These are phyloP conservation scores for Hofmannophila pseudospretella DNA, from an alignment of 2,888 invertebrate species.

Conservation along the genomic window DNA sequence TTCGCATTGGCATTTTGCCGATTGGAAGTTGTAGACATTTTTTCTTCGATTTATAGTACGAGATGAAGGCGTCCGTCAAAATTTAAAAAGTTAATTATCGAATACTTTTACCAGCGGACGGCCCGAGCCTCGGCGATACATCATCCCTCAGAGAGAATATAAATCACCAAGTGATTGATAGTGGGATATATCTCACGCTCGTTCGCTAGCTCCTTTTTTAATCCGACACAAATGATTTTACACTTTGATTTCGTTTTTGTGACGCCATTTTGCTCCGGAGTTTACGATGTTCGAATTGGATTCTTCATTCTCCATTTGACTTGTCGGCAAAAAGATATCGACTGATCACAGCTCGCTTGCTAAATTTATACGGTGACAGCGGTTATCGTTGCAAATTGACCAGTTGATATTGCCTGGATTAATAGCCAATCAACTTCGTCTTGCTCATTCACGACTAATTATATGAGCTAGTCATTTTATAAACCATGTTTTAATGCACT, in stretches of 20 bases:
- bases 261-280: conserved; percentile 55
- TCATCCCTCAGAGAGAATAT: conserved; percentile 66
- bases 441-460: not conserved
- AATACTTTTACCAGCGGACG: conserved; percentile 59
- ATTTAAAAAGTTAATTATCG: conserved; percentile 76
- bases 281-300: conserved; percentile 46
- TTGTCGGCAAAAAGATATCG: not conserved
- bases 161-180: conserved; percentile 75
- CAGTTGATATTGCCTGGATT: not conserved
- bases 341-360: conserved; percentile 1
- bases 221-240: conserved; percentile 75
- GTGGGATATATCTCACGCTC: conserved; percentile 70
- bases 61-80: conserved; percentile 70
- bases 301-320: conserved; percentile 15
- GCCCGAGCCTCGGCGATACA: conserved; percentile 58
- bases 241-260: conserved; percentile 67
- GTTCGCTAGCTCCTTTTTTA: conserved; percentile 71
- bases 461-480: too few species aligned
- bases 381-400: not conserved
- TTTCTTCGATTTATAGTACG: conserved; percentile 25
- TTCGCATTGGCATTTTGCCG: conserved; percentile 18
- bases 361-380: not conserved
- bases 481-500: too few species aligned
- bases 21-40: conserved; percentile 20
- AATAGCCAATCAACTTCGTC: not conserved